A percentile compares a stretch with the other conserved stretches of the same genome.
phyloP scores from a whole-genome alignment of 2,888 invertebrate species.

The Rhodophaea formosa region DNA sequence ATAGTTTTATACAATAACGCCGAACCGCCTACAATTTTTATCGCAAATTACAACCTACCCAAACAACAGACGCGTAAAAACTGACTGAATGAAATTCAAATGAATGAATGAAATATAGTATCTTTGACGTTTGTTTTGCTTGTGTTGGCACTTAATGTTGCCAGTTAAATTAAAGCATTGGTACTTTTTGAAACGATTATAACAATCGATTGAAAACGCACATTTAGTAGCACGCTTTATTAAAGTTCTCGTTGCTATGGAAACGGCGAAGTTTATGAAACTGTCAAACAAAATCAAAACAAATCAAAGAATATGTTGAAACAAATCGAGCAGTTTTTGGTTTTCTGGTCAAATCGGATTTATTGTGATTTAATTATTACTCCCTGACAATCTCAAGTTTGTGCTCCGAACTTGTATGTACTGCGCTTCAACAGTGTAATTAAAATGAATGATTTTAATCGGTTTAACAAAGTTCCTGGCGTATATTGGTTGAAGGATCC shows the following conservation, averaged over 20 bases:
- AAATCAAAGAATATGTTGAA: no score
- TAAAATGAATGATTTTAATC: constrained; percentile 59
- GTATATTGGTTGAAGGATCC: constrained; percentile 76
- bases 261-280: neutral
- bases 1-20: neutral
- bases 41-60: neutral
- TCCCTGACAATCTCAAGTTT: no score
- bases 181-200: neutral
- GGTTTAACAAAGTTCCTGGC: constrained; percentile 64
- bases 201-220: neutral
- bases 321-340: no score
- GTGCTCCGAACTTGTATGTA: neutral
- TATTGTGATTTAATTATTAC: no score
- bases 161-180: neutral
- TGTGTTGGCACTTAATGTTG: neutral
- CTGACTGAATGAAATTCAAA: neutral
- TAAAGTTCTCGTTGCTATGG: neutral
- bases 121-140: neutral
- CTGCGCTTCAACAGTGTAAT: neutral
- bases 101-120: neutral
- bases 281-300: no score
- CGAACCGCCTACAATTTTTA: neutral
- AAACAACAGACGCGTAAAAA: constrained; percentile 14
- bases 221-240: neutral
- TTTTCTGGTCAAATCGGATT: no score